These are phyloP conservation scores for Latrodectus hesperus DNA, from an alignment of 2,888 invertebrate species.

Conservation along the genomic window DNA sequence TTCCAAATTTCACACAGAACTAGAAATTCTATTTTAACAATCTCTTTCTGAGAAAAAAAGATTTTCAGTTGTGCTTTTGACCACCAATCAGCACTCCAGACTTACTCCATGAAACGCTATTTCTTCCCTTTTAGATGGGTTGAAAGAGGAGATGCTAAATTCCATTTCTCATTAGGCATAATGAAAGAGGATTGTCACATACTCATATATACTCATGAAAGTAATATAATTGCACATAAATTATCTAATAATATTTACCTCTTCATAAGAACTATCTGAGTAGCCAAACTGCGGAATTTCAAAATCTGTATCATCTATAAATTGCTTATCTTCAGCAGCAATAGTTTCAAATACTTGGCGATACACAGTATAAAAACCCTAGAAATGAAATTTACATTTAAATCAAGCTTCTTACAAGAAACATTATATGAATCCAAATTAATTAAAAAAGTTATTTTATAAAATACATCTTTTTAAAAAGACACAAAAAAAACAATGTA, in stretches of 20 bases:
- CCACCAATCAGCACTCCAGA: too few relatives aligned
- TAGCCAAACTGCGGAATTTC: constrained; percentile 80
- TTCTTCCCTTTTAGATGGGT: too few relatives aligned
- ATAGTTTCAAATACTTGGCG: constrained; percentile 89
- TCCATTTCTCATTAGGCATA: too few relatives aligned
- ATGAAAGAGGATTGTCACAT: too few relatives aligned
- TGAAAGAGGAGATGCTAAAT: too few relatives aligned
- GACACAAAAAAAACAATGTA: not conserved
- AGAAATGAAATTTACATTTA: constrained; percentile 59
- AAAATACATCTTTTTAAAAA: not conserved
- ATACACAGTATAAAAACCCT: constrained; percentile 93
- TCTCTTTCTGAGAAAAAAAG: too few relatives aligned
- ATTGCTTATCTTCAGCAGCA: constrained; percentile 89
- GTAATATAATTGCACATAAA: too few relatives aligned
- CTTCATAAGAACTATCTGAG: constrained; percentile 86
- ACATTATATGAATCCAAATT: not conserved
- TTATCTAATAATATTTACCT: constrained; percentile 11
- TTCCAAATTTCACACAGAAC: too few relatives aligned
- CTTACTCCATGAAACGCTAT: too few relatives aligned
- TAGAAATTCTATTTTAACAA: too few relatives aligned
- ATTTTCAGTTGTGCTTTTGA: too few relatives aligned
- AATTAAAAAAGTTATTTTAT: not conserved
- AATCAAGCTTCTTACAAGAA: not conserved
- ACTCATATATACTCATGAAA: too few relatives aligned
- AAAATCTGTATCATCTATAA: constrained; percentile 82